Base-by-base conservation (phyloP, 1,140 invertebrate species). In the Kradibia gibbosae region DNA sequence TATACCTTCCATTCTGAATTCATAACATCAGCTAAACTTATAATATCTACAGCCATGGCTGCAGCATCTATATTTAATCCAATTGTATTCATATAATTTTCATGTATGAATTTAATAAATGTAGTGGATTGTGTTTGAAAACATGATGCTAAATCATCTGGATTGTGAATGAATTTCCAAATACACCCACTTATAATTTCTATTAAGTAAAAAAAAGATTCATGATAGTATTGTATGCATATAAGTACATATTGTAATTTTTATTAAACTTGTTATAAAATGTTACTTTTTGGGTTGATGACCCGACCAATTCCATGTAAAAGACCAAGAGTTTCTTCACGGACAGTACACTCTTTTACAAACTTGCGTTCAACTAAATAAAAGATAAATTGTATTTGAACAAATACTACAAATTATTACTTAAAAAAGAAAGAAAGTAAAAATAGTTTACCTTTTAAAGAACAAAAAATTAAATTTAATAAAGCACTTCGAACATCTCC, bases 251-350 rank as follows among this genome's bases (percentile, higher is more conserved):
- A 31, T 62, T 62, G 8, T 28, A 34, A 78, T 34, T 45, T 39
- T 71, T 60, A 34, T 71, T 28, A 76, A n/a, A n/a, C n/a, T 76
- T 80, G 25, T 57, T 45, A n/a, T 13, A 74, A 82, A 85, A 13
- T 79, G 80, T 88, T 92, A 93, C 94, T 92, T 93, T 95, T 96
- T 31, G 95, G 95, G 92, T 96, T 95, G 34, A 95, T 92, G 5
- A 96, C 94, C 86, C 94, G 91, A n/a, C 95, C 95, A 13, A 96
- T 90, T 0, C 94, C 94, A 90, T 96, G 95, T 85, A 96, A 91
- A 80, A 96, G 92, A 50, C 93, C 94, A 31, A 96, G 91, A 73
- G 90, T 93, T 88, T 95, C 94, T 88, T 95, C 94, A 85, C 94
- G 93, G 7, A 91, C 91, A 34, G 79, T 86, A 45, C 90, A 91